Percentiles rank a stretch among this genome's conserved stretches.
Conservation (phyloP, 2,888 invertebrate genomes). For the Sarcophaga caerulescens region DNA sequence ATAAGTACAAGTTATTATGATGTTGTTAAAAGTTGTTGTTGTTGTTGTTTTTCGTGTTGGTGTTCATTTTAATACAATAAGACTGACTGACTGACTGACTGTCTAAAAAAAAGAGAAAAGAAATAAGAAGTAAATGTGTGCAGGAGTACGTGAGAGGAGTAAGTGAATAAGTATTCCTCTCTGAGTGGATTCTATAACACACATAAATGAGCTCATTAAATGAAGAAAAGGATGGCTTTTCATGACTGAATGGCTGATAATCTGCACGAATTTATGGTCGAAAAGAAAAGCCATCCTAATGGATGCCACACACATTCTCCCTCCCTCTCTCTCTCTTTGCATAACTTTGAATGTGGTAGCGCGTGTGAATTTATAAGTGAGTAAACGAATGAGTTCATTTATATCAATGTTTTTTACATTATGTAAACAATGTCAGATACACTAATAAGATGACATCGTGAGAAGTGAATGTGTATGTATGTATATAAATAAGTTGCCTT, state of each 20-base stretch:
- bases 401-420: constrained; percentile 36
- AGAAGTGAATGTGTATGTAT: background rate
- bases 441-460: background rate
- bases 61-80: constrained; percentile 22
- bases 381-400: constrained; percentile 38
- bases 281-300: constrained; percentile 19
- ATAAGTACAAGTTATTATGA: constrained; percentile 55
- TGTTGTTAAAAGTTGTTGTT: constrained; percentile 41
- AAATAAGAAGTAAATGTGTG: background rate
- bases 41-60: background rate
- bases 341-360: background rate
- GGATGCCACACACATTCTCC: background rate
- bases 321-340: background rate
- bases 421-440: constrained; percentile 20
- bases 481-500: background rate
- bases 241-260: constrained; percentile 41
- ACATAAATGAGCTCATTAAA: constrained; percentile 59
- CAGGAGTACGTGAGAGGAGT: background rate
- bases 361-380: background rate
- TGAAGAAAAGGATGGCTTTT: constrained; percentile 47
- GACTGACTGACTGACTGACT: constrained; percentile 1
- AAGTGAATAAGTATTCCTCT: constrained; percentile 32
- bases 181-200: constrained; percentile 21
- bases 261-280: constrained; percentile 52
- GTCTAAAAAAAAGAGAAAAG: background rate